Conservation (phyloP, 1,140 invertebrate genomes). For the Contarinia nasturtii region DNA sequence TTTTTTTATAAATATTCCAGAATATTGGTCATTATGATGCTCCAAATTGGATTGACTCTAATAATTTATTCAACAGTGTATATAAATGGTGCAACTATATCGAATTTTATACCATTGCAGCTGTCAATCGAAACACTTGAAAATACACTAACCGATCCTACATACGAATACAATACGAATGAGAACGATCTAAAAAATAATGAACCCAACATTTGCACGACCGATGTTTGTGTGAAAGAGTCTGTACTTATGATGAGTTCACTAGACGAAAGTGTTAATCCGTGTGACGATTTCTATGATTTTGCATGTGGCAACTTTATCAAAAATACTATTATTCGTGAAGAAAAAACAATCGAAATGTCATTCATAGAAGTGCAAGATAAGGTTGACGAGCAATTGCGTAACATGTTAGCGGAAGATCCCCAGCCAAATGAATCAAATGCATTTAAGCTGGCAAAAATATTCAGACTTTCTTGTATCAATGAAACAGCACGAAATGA, state of each 20-base stretch:
- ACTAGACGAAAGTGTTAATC: slow-evolving; percentile 26
- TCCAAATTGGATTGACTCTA: no score
- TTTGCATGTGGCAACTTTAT: slow-evolving; percentile 36
- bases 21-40: no score
- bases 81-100: no score
- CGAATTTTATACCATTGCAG: no score
- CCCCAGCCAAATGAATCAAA: background rate
- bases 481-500: slow-evolving; percentile 12
- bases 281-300: slow-evolving; percentile 55
- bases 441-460: background rate
- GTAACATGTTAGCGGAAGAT: background rate
- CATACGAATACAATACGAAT: no score
- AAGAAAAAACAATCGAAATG: background rate
- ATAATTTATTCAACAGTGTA: no score
- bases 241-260: background rate
- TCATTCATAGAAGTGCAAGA: background rate
- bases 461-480: slow-evolving; percentile 7
- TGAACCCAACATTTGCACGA: no score
- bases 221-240: no score
- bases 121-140: no score
- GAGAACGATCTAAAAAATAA: no score
- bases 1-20: no score
- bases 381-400: background rate
- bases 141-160: no score
- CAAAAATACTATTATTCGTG: slow-evolving; percentile 1